Conservation (phyloP, 2,113 vertebrate genomes). For the Oncorhynchus kisutch region DNA sequence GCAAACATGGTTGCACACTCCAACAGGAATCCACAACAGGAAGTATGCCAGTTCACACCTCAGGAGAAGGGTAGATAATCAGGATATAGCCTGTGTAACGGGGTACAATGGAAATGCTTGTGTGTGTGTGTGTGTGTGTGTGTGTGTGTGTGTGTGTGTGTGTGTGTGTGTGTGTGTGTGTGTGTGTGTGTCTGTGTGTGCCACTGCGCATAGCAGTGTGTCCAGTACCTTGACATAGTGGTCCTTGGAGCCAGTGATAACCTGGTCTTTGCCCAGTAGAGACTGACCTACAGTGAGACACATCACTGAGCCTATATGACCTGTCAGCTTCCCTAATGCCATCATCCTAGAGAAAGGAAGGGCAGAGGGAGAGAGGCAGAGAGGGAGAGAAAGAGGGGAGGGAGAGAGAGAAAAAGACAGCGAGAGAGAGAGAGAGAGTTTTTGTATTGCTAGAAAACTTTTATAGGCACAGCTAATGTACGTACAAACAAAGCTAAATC, state of each 20-base stretch:
- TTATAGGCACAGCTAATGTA: background rate
- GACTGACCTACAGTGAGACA: slow-evolving; percentile 91
- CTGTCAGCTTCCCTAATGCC: slow-evolving; percentile 86
- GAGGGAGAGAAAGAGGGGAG: background rate
- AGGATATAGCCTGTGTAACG: too few species aligned
- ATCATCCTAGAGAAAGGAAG: slow-evolving; percentile 77
- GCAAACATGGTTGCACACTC: too few species aligned
- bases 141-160: too few species aligned
- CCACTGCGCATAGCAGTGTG: too few species aligned
- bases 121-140: too few species aligned
- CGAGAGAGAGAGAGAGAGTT: background rate
- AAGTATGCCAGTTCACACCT: too few species aligned
- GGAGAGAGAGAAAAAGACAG: background rate
- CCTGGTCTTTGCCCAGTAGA: slow-evolving; percentile 85
- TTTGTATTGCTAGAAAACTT: background rate
- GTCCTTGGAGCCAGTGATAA: slow-evolving; percentile 97
- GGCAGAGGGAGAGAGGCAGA: background rate
- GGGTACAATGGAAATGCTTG: too few species aligned
- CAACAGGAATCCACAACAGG: too few species aligned
- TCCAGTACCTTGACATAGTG: slow-evolving; percentile 92
- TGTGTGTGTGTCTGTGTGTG: too few species aligned
- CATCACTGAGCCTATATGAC: slow-evolving; percentile 95
- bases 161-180: too few species aligned
- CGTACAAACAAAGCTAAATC: too few species aligned
- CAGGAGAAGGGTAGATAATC: background rate